Conservation (phyloP, 2,888 invertebrate genomes). For the Drosophila fungiperda region DNA sequence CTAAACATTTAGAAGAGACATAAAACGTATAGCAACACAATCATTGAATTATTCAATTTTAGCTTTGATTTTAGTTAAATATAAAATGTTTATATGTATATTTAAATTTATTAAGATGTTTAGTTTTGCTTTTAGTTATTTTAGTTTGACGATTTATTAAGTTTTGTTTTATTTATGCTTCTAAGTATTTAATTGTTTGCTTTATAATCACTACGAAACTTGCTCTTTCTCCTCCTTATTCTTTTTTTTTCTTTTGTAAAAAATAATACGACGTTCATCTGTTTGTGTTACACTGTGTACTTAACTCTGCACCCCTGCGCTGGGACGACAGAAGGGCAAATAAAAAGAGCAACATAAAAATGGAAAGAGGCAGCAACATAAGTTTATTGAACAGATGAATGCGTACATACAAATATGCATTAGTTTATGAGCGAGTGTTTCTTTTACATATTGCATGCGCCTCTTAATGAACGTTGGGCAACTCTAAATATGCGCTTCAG, state of each 20-base stretch:
- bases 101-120: conserved; percentile 23
- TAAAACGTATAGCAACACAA: conserved; percentile 68
- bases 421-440: background rate
- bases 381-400: background rate
- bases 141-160: conserved; percentile 18
- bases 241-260: conserved; percentile 4
- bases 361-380: background rate
- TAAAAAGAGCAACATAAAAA: background rate
- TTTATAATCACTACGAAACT: conserved; percentile 14
- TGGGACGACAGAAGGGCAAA: background rate
- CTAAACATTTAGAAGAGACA: conserved; percentile 61
- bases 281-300: background rate
- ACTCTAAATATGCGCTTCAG: background rate
- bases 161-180: conserved; percentile 28
- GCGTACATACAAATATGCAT: background rate
- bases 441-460: background rate
- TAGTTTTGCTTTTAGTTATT: conserved; percentile 9
- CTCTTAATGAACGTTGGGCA: background rate
- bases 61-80: conserved; percentile 54
- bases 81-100: conserved; percentile 43
- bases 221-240: background rate
- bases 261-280: background rate
- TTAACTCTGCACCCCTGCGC: conserved; percentile 7
- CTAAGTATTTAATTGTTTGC: conserved; percentile 41
- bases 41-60: conserved; percentile 56